These are phyloP conservation scores for Enteromius argenteus DNA, from an alignment of 2,797 vertebrate species.

Conservation along the genomic window DNA sequence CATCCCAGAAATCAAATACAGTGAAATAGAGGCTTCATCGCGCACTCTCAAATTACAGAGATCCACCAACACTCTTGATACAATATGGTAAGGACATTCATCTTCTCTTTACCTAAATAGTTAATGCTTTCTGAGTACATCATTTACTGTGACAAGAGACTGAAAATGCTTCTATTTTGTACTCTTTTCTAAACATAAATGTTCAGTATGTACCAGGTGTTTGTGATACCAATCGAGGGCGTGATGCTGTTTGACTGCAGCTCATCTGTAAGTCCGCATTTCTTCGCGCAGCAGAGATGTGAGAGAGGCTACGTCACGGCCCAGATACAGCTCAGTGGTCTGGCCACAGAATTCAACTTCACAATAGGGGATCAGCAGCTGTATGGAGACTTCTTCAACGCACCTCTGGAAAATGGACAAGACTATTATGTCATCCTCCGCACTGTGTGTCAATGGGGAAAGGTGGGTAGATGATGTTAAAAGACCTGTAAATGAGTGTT, in stretches of 20 bases:
- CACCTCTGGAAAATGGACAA: constrained; percentile 83
- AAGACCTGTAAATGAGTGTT: neutral
- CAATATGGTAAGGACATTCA: constrained; percentile 82
- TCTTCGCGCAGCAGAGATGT: constrained; percentile 70
- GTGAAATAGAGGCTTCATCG: constrained; percentile 73
- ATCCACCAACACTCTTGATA: constrained; percentile 80
- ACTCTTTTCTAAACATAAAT: neutral
- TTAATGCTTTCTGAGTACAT: neutral
- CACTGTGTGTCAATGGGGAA: constrained; percentile 87
- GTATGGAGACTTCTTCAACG: constrained; percentile 88
- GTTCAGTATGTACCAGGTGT: constrained; percentile 89
- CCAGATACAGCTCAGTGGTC: constrained; percentile 78
- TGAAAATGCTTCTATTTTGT: neutral
- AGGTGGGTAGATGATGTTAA: constrained; percentile 72
- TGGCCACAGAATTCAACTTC: constrained; percentile 80
- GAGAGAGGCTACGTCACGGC: constrained; percentile 81
- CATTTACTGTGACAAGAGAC: neutral
- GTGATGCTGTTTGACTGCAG: constrained; percentile 84
- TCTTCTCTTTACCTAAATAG: neutral
- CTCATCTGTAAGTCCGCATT: constrained; percentile 71
- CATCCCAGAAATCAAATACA: constrained; percentile 81
- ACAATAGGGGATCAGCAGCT: constrained; percentile 86
- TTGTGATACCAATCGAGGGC: constrained; percentile 83
- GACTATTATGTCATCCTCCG: constrained; percentile 88
- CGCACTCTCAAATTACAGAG: constrained; percentile 82